Conservation (phyloP, 2,113 vertebrate genomes). For the Sisor rabdophorus region DNA sequence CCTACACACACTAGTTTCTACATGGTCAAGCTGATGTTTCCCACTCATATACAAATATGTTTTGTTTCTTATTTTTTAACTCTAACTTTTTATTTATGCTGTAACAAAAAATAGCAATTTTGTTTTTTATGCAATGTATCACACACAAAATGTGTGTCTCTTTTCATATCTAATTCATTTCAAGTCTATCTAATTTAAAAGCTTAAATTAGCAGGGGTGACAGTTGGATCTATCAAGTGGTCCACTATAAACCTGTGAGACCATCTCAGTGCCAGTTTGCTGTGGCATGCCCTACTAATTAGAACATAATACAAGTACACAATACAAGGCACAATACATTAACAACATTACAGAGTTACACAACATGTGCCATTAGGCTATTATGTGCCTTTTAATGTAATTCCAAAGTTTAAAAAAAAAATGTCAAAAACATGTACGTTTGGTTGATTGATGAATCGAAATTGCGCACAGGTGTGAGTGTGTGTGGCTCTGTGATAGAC, state of each 20-base stretch:
- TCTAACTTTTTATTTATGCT: neutral
- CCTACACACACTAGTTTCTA: neutral
- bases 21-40: neutral
- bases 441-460: too few relatives aligned
- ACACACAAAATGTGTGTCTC: too few relatives aligned
- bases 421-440: too few relatives aligned
- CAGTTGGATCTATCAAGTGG: too few relatives aligned
- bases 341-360: neutral
- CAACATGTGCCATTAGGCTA: neutral
- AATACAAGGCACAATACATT: neutral
- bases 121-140: constrained; percentile 2
- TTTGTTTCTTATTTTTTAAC: neutral
- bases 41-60: neutral
- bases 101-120: neutral
- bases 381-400: neutral
- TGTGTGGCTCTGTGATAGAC: too few relatives aligned
- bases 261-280: neutral
- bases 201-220: too few relatives aligned
- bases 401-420: neutral
- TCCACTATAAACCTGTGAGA: too few relatives aligned
- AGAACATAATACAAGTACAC: neutral
- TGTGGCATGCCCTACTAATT: neutral
- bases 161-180: too few relatives aligned
- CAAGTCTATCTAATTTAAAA: too few relatives aligned
- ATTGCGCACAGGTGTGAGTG: too few relatives aligned